Conservation (phyloP, 2,888 invertebrate genomes). For the Drosophila flavopinicola region DNA sequence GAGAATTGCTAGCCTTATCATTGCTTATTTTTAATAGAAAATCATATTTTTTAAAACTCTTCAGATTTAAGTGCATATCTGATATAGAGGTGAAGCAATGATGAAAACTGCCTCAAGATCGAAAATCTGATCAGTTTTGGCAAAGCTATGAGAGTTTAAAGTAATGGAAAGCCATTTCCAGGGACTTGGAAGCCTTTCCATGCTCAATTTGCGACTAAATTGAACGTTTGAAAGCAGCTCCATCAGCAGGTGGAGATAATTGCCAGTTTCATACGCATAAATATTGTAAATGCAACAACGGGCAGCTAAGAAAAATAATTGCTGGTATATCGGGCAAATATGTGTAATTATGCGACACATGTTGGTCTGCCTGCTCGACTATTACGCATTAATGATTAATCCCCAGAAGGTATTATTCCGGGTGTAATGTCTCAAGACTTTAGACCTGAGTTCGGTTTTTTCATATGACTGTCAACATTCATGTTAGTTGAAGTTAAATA, state of each 20-base stretch:
- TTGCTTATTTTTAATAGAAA: too few relatives aligned
- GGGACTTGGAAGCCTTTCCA: neutral
- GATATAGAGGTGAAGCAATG: too few relatives aligned
- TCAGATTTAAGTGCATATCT: too few relatives aligned
- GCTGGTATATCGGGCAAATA: constrained; percentile 8
- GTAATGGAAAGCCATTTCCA: too few relatives aligned
- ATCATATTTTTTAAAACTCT: too few relatives aligned
- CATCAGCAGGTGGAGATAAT: constrained; percentile 22
- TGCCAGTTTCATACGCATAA: constrained; percentile 12
- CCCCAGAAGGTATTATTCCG: neutral
- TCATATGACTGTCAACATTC: neutral
- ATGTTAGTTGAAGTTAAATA: too few relatives aligned
- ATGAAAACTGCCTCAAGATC: too few relatives aligned
- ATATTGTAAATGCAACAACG: constrained; percentile 19
- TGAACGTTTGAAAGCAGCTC: neutral
- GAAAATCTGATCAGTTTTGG: too few relatives aligned
- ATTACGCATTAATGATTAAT: constrained; percentile 1
- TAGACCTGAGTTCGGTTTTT: neutral
- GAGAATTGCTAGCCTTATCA: neutral
- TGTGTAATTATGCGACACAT: constrained; percentile 7
- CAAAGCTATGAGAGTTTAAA: too few relatives aligned
- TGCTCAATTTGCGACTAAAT: neutral
- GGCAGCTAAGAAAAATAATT: constrained; percentile 14
- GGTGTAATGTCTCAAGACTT: neutral
- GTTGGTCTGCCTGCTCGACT: neutral